Percentiles rank a stretch among this genome's conserved stretches.
These are phyloP conservation scores for Psilopogon haemacephalus DNA, from an alignment of 2,113 vertebrate species.

Conservation along the genomic window DNA sequence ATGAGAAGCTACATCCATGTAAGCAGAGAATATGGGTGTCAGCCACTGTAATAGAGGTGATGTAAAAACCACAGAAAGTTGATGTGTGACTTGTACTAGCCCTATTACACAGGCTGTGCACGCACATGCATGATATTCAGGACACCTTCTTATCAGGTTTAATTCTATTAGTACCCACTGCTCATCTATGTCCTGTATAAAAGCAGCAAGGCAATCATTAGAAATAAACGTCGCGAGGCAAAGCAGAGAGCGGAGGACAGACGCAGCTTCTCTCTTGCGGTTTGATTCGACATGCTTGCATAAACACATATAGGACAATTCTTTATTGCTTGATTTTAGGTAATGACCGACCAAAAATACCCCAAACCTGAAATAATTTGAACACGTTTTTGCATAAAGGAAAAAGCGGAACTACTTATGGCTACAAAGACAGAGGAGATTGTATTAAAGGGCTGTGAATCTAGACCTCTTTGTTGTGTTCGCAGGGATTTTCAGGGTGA, in stretches of 20 bases:
- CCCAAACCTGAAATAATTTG: background rate
- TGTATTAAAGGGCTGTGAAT: conserved; percentile 61
- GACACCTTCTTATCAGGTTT: conserved; percentile 54
- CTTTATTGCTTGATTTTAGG: conserved; percentile 10
- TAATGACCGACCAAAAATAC: background rate
- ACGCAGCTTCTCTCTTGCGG: background rate
- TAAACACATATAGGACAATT: background rate
- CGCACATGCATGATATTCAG: conserved; percentile 22
- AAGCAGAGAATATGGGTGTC: background rate
- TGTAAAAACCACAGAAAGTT: conserved; percentile 56
- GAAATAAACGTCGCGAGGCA: background rate
- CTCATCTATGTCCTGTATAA: conserved; percentile 54
- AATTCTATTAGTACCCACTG: conserved; percentile 46
- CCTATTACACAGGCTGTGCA: conserved; percentile 32
- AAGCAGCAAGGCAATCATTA: conserved; percentile 48
- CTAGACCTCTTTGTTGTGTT: conserved; percentile 66
- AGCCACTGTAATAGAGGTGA: conserved; percentile 15
- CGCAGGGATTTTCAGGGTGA: conserved; percentile 77
- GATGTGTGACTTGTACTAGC: background rate
- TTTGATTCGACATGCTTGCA: conserved; percentile 35
- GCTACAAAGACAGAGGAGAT: conserved; percentile 38
- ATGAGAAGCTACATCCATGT: background rate
- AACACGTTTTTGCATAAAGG: conserved; percentile 39
- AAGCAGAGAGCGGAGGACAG: background rate
- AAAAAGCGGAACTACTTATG: conserved; percentile 36